These are phyloP conservation scores for Enteromius radiatus DNA, from an alignment of 2,797 vertebrate species.

Conservation along the genomic window DNA sequence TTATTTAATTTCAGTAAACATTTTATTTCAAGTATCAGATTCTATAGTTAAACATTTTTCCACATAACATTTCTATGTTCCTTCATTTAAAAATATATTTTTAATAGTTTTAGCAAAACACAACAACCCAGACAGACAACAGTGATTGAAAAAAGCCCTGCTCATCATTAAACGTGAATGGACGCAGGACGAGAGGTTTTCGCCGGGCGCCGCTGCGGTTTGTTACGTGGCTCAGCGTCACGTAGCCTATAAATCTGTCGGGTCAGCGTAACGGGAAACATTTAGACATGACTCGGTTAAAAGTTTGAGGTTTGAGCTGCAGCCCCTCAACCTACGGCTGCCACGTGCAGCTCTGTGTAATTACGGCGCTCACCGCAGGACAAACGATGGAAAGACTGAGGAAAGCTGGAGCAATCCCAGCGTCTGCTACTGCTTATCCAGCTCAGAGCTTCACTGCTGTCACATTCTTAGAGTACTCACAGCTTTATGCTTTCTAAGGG, in stretches of 20 bases:
- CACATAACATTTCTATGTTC: not conserved
- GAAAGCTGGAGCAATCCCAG: slow-evolving; percentile 11
- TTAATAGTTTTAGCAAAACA: not conserved
- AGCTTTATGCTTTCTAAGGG: not conserved
- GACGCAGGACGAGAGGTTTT: not conserved
- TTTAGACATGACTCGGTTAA: slow-evolving; percentile 1
- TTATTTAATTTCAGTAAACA: not conserved
- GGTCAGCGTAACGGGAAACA: not conserved
- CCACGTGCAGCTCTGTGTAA: slow-evolving; percentile 25
- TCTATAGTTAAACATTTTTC: not conserved
- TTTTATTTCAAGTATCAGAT: not conserved
- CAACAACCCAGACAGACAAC: not conserved
- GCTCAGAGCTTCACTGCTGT: not conserved
- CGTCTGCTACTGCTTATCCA: not conserved
- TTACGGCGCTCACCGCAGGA: slow-evolving; percentile 9
- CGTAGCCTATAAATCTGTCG: not conserved
- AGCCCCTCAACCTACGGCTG: not conserved
- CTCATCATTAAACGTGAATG: not conserved
- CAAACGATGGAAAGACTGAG: slow-evolving; percentile 16
- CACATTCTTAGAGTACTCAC: not conserved
- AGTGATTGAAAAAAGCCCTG: not conserved
- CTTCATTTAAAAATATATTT: not conserved
- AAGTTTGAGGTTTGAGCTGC: slow-evolving; percentile 7
- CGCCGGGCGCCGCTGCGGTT: not conserved
- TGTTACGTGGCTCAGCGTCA: not conserved